Evolutionary conservation across 2,888 invertebrate species (phyloP).

Genomic region (Agrotis clavis): DNA sequence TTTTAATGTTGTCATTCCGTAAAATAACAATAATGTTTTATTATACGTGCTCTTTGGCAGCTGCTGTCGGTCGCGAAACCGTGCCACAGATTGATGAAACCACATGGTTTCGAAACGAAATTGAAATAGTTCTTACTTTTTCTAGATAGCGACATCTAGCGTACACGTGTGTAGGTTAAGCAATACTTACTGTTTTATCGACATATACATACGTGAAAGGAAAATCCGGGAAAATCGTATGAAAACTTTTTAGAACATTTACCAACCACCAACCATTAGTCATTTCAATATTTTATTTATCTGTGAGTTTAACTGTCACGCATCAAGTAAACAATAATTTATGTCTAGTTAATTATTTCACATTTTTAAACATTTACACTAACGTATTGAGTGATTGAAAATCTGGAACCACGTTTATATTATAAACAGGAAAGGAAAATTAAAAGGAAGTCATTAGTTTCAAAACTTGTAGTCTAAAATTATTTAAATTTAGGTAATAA

Average conservation of each 20-base stretch:
- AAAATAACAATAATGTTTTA: constrained; percentile 70
- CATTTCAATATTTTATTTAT: neutral
- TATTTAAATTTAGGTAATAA: neutral
- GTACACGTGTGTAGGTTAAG: constrained; percentile 35
- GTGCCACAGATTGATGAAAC: constrained; percentile 69
- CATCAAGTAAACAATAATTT: neutral
- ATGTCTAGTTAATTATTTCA: neutral
- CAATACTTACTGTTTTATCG: constrained; percentile 74
- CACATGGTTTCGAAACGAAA: constrained; percentile 48
- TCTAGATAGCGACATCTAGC: constrained; percentile 73
- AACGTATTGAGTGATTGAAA: neutral
- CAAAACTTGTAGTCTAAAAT: neutral
- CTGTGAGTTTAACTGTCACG: constrained; percentile 1
- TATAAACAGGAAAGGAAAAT: neutral
- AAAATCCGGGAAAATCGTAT: constrained; percentile 19
- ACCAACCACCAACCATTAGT: no score
- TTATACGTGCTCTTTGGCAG: constrained; percentile 77
- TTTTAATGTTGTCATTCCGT: constrained; percentile 65
- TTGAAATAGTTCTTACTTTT: constrained; percentile 13
- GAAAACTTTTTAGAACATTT: constrained; percentile 22
- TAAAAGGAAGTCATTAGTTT: neutral
- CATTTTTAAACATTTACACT: neutral
- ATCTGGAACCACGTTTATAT: neutral
- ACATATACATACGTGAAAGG: constrained; percentile 44
- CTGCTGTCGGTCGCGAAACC: constrained; percentile 74